Evolutionary conservation across 2,888 invertebrate species (phyloP), one percentile per base, ranked within the genome.

Genomic region (Epistrophella euchroma): DNA sequence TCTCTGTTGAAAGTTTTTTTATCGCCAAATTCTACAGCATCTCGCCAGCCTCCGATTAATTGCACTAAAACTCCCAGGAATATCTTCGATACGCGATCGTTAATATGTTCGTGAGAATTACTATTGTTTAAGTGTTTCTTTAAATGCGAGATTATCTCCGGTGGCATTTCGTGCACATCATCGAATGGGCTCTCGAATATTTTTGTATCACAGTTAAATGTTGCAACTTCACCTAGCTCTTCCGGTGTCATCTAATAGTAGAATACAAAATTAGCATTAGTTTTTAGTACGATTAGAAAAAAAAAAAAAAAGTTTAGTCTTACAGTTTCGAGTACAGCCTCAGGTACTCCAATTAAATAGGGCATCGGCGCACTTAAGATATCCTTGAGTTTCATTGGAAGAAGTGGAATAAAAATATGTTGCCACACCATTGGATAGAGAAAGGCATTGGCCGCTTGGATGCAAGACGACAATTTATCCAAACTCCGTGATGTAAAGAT

Each of bases 371-470:
- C 99, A 89, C 96, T 94, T 88, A 98, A 93, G 92, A 97, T 97
- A 93, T 98, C 99, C 88, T 97, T 95, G 86, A 99, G 94, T 90
- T 96, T 95, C 91, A 95, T 94, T 25, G 99, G 98, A 90, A 99
- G 93, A 89, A 99, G 96, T 71, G 99, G 99, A 93, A 99, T 98
- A 92, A 97, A 99, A 91, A 99, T 97, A 90, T 99, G 98, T 93
- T 99, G 99, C 99, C 99, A 99, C 89, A 96, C 96, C 98, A 99
- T 98, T 0, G 99, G 99, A 93, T 98, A 99, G 52, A 99, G 95
- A 60, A 99, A 95, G 85, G 97, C 96, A 91, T 98, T 98, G 19
- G 98, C 97, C 15, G 98, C 98, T 92, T 98, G 98, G 32, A 97
- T 97, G 90, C 97, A 97, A 0, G 99, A 97, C 66, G 98, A 98